Evolutionary conservation across 2,113 vertebrate species (phyloP), one percentile per base, ranked within the genome.

Genomic region (Puma concolor): DNA sequence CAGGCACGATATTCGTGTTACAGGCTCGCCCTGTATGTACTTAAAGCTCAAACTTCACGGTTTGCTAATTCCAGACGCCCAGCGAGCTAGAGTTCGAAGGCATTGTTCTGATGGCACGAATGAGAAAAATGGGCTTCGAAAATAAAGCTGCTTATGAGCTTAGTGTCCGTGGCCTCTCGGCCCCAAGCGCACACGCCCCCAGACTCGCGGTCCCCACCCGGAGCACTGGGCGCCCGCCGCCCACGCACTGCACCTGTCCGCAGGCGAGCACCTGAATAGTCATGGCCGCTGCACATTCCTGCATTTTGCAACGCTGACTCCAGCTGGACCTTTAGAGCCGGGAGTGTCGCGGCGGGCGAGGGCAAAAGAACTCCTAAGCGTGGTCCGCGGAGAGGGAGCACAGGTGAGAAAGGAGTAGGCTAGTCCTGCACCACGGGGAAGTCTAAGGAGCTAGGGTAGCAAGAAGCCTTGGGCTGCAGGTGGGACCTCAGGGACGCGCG

Each of bases 261-360:
- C 0, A 1, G 38, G 50, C 5, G 4, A 36, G n/a, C 76, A 44
- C 13, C 50, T 1, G 1, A 94, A 41, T 33, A 41, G 66, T 29
- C 44, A 4, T 1, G 7, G n/a, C 19, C 17, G 1, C 63, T 9
- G 48, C 33, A 33, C 44, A 9, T 15, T n/a, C 36, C 74, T 33
- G 91, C 60, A 52, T 83, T 94, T 79, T 52, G 84, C 82, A 87
- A 90, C 41, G 41, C 50, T 9, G 10, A n/a, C 63, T 79, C 76
- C 66, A 2, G 50, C 0, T 4, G 52, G 31, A 25, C 69, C 38
- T 94, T 86, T 41, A 33, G 33, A 64, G 23, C 41, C 1, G 1
- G 82, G n/a, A 41, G 48, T 82, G n/a, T 38, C 11, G 3, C 0
- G 3, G 66, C 52, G 67, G 33, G 6, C 60, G 31, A 71, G 10